phyloP scores from a whole-genome alignment of 2,888 invertebrate genomes.

The Morinoia aosen region DNA sequence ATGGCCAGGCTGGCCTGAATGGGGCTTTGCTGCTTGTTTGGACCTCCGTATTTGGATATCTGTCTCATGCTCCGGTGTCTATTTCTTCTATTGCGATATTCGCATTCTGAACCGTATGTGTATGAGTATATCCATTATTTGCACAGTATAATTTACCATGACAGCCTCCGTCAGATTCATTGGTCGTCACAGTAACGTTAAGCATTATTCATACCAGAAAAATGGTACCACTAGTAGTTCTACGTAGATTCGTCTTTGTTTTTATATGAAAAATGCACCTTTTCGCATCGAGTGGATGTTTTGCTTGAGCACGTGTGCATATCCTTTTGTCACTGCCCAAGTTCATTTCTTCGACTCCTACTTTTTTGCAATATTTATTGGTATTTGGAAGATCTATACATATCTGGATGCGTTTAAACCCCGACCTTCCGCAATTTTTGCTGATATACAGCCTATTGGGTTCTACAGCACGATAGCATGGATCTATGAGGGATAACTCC shows the following conservation, averaged over 20 bases:
- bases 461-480: not conserved
- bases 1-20: not conserved
- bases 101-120: too few relatives aligned
- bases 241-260: not conserved
- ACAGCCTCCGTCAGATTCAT: too few relatives aligned
- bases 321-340: not conserved
- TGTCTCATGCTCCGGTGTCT: not conserved
- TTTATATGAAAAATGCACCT: not conserved
- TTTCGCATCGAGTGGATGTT: too few relatives aligned
- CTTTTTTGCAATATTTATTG: not conserved
- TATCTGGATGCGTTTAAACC: too few relatives aligned
- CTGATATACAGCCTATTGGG: not conserved
- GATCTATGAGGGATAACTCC: not conserved
- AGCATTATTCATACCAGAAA: too few relatives aligned
- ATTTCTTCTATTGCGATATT: too few relatives aligned
- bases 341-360: not conserved
- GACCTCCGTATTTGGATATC: not conserved
- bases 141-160: too few relatives aligned
- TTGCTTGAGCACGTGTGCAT: too few relatives aligned
- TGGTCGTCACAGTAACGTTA: too few relatives aligned
- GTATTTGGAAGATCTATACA: too few relatives aligned
- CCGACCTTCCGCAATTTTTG: not conserved
- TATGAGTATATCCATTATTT: too few relatives aligned
- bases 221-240: too few relatives aligned
- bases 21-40: not conserved